These are phyloP conservation scores for Tringa solitaria DNA, from an alignment of 2,113 vertebrate genomes.

Conservation along the genomic window DNA sequence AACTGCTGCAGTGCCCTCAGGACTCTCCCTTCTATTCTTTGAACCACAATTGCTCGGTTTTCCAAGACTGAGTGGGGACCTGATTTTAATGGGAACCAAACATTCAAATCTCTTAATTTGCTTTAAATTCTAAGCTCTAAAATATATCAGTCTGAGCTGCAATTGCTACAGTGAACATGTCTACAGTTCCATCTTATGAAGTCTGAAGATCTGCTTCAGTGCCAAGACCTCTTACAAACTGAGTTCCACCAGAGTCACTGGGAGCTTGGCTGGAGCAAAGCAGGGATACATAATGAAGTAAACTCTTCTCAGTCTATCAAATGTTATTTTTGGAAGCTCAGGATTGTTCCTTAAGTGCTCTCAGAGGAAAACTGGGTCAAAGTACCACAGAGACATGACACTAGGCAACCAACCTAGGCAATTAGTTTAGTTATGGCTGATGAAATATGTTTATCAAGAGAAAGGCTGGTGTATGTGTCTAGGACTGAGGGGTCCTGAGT, in stretches of 20 bases:
- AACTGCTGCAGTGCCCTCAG: not conserved
- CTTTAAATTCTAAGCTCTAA: not conserved
- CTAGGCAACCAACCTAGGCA: not conserved
- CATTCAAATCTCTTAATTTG: not conserved
- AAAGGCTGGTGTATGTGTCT: not conserved
- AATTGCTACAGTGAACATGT: not conserved
- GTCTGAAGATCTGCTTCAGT: not conserved
- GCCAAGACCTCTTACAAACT: not conserved
- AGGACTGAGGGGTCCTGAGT: not conserved
- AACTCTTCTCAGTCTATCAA: not conserved
- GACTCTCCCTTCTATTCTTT: not conserved
- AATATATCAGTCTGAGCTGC: not conserved
- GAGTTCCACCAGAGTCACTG: not conserved
- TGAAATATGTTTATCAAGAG: not conserved
- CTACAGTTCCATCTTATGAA: not conserved
- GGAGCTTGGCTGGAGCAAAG: not conserved
- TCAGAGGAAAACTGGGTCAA: conserved; percentile 2
- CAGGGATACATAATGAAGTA: not conserved
- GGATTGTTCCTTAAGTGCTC: not conserved
- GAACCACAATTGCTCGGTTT: not conserved
- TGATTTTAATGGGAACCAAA: not conserved
- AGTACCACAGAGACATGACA: not conserved
- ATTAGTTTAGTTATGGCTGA: not conserved
- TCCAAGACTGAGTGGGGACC: not conserved
- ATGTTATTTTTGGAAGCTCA: conserved; percentile 9